Evolutionary conservation across 2,113 vertebrate species (phyloP), one percentile per base, ranked within the genome.

Genomic region (Aspiorhynchus laticeps): DNA sequence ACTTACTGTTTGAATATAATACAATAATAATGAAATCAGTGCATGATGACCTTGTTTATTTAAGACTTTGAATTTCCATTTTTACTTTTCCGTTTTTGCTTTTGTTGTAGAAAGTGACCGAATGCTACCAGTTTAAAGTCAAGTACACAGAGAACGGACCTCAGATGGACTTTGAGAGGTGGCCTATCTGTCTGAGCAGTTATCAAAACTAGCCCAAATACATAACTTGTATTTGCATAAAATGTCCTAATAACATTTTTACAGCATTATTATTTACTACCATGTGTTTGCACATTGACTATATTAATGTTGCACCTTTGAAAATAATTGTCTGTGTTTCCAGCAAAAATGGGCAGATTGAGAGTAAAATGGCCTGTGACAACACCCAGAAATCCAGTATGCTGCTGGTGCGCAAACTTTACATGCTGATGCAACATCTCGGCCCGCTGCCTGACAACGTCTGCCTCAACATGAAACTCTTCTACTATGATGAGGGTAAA

Each of bases 101-200:
- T 78, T 19, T 82, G 84, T 91, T 96, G 91, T 93, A 99, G 98
- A 96, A 94, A 36, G 93, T 98, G 90, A 98, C 97, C 33, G 98
- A 99, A 91, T 97, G 95, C 91, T 99, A 99, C 91, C 97, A 98
- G 90, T 99, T 99, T 93, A 97, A 95, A 91, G 96, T 99, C 94
- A 96, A 96, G 80, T 99, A 99, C 77, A 96, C 95, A 33, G 78
- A 89, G 75, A 90, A 90, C 3, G 98, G 98, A 88, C 95, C 96
- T 0, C 83, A 95, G 48, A 93, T 99, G 95, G 96, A 98, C 88
- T 96, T 99, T 83, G 87, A 94, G 93, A 98, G 98, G 98, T 97
- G 31, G 69, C 69, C 15, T 69, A 24, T 81, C 48, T 26, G 33
- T 84, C n/a, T 43, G 31, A 73, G 5, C 3, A 19, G 41, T n/a